Evolutionary conservation across 2,113 vertebrate species (phyloP).

Genomic region (Bucco capensis): DNA sequence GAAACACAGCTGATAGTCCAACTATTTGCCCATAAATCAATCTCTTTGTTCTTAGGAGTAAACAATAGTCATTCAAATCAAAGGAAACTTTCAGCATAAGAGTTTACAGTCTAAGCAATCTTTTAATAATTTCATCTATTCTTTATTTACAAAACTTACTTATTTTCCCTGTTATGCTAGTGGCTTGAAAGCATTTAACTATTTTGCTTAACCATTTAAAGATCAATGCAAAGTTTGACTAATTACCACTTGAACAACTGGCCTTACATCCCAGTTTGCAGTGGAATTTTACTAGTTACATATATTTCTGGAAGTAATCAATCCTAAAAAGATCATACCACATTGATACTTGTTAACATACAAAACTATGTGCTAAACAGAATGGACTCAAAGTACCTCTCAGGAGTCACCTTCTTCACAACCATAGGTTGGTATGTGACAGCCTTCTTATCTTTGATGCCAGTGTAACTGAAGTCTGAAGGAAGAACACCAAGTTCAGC

Average conservation of each 20-base stretch:
- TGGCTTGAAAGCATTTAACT: background rate
- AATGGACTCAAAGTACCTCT: conserved; percentile 72
- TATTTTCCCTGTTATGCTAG: background rate
- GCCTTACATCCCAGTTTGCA: background rate
- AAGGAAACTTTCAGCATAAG: background rate
- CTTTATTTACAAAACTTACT: background rate
- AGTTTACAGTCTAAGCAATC: background rate
- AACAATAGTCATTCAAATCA: background rate
- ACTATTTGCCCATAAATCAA: background rate
- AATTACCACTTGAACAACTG: background rate
- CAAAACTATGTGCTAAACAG: background rate
- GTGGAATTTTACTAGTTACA: background rate
- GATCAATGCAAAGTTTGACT: background rate
- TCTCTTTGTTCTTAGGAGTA: background rate
- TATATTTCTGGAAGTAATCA: background rate
- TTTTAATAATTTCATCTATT: background rate
- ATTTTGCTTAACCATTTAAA: background rate
- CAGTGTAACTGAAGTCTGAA: conserved; percentile 94
- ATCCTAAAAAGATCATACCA: background rate
- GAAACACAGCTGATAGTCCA: conserved; percentile 37
- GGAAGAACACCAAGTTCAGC: conserved; percentile 85
- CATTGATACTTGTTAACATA: background rate
- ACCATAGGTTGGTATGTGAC: conserved; percentile 92
- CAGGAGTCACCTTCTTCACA: conserved; percentile 88
- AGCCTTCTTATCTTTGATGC: conserved; percentile 95